A percentile compares a stretch with the other conserved stretches of the same genome.
phyloP scores from a whole-genome alignment of 2,113 vertebrate species.

The Gavialis gangeticus region DNA sequence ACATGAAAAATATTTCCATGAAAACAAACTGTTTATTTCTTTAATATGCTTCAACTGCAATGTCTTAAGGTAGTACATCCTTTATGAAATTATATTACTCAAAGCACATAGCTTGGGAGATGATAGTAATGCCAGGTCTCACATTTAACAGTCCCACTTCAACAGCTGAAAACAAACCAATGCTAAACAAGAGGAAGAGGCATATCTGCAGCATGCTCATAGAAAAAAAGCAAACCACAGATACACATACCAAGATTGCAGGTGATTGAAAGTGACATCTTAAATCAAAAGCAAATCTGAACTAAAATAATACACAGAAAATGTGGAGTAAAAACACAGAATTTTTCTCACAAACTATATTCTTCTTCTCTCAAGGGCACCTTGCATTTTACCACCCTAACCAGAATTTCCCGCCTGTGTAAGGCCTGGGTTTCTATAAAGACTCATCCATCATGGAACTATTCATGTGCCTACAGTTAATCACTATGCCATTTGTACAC shows the following conservation, averaged over 20 bases:
- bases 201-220: not conserved
- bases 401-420: not conserved
- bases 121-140: not conserved
- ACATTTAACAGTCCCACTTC: not conserved
- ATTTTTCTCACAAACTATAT: not conserved
- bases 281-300: slow-evolving; percentile 1
- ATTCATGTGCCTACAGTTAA: not conserved
- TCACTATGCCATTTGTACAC: not conserved
- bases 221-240: not conserved
- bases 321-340: not conserved
- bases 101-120: not conserved
- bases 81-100: not conserved
- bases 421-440: not conserved
- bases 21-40: not conserved
- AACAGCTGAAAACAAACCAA: not conserved
- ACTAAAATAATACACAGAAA: not conserved
- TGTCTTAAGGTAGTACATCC: not conserved
- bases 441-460: not conserved
- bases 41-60: not conserved
- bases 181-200: not conserved
- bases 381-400: not conserved
- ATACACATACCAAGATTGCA: not conserved
- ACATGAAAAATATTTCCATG: not conserved
- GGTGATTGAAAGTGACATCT: not conserved
- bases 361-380: not conserved